Percentiles rank a stretch among this genome's conserved stretches.
phyloP scores from a whole-genome alignment of 2,113 vertebrate genomes.

The Lates calcarifer region DNA sequence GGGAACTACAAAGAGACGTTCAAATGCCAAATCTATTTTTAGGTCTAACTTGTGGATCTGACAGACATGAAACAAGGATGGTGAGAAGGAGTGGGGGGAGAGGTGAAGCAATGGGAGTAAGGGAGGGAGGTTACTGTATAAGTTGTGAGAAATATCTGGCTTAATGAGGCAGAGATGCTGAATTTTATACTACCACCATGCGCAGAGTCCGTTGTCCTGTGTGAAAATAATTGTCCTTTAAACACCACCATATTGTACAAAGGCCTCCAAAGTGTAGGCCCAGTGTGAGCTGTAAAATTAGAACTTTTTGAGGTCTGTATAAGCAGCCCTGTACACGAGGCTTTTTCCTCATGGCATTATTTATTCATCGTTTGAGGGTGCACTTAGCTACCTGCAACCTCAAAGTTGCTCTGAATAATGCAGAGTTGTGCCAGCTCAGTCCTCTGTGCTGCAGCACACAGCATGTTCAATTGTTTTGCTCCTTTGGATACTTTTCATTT shows the following conservation, averaged over 20 bases:
- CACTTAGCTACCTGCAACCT: slow-evolving; percentile 57
- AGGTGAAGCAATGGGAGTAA: background rate
- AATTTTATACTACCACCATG: slow-evolving; percentile 21
- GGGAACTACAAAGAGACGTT: slow-evolving; percentile 22
- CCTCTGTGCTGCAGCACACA: slow-evolving; percentile 41
- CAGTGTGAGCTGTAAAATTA: slow-evolving; percentile 26
- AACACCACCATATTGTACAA: slow-evolving; percentile 1
- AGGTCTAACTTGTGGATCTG: slow-evolving; percentile 32
- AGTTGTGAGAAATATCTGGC: background rate
- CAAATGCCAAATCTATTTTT: slow-evolving; percentile 51
- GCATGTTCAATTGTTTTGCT: background rate
- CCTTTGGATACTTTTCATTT: slow-evolving; percentile 19
- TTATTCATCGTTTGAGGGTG: slow-evolving; percentile 62
- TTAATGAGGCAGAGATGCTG: background rate
- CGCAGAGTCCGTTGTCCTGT: background rate
- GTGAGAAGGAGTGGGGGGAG: background rate
- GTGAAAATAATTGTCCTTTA: background rate
- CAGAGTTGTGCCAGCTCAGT: slow-evolving; percentile 28
- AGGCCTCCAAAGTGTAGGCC: background rate
- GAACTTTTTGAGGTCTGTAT: slow-evolving; percentile 15
- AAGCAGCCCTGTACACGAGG: slow-evolving; percentile 1
- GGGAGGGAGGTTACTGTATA: background rate
- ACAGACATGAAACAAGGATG: slow-evolving; percentile 25
- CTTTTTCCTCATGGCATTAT: slow-evolving; percentile 36
- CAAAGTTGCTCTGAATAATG: slow-evolving; percentile 66